Evolutionary conservation across 2,113 vertebrate genomes (phyloP), one percentile per base, ranked within the genome.

Genomic region (Chelonoidis abingdonii): DNA sequence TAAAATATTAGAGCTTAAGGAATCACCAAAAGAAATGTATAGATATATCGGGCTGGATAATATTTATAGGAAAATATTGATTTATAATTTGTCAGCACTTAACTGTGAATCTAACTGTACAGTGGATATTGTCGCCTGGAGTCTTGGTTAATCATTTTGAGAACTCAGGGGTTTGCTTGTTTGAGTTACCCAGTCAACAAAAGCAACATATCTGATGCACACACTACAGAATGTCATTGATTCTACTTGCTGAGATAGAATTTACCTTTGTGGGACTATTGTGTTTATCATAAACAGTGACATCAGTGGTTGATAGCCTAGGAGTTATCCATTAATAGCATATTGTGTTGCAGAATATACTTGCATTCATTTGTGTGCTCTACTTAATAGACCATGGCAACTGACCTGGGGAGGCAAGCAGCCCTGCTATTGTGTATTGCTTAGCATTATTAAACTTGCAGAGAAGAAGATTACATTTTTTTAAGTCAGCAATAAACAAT

Each of bases 251-350:
- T 90, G 83, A 96, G 89, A 94, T 85, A 94, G 31, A 91, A 83
- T 95, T 94, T 96, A 10, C 62, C n/a, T 90, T 87, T 88, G 13
- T 95, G 52, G 41, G 49, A 93, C 69, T 44, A 92, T 75, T 90
- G 35, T 72, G 88, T 78, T 94, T 94, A 79, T 76, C 44, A 94
- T 79, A 94, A 95, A 91, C 14, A 93, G 44, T 89, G 81, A 93
- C 84, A 86, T 31, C 65, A 93, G 79, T 80, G 38, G 12, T 41
- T 93, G 50, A 90, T 94, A 94, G 25, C 9, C 56, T 47, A 57
- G 27, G 25, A 75, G 21, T 81, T 83, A 89, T 84, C 21, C 47
- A 35, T n/a, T 91, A 80, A 95, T 38, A 93, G 59, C 80, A 29
- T 93, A 82, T 6, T 90, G 6, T 65, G 5, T 89, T 49, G 65